Conservation (phyloP, 2,797 vertebrate species). For the Ctenopoma kingsleyae region DNA sequence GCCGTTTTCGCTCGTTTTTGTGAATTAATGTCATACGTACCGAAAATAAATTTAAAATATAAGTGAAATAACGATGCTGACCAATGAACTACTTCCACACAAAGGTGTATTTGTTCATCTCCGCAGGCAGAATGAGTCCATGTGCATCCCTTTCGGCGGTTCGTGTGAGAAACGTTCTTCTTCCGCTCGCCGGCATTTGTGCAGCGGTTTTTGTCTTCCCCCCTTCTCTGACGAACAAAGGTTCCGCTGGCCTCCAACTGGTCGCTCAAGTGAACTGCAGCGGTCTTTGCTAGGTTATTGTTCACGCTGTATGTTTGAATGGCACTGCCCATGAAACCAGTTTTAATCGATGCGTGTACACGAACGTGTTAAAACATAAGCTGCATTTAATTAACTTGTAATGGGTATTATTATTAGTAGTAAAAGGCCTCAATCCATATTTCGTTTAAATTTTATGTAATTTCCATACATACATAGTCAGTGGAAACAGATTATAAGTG, state of each 20-base stretch:
- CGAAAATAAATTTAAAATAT: background rate
- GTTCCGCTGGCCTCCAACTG: constrained; percentile 55
- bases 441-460: too few species aligned
- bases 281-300: constrained; percentile 28
- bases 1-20: background rate
- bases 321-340: constrained; percentile 32
- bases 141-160: constrained; percentile 55
- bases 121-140: constrained; percentile 39
- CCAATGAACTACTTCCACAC: background rate
- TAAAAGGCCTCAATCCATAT: background rate
- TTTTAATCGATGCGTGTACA: background rate
- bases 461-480: too few species aligned
- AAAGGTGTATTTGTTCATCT: background rate
- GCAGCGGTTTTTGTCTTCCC: constrained; percentile 63
- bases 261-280: constrained; percentile 48
- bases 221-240: background rate
- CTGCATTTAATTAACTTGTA: background rate
- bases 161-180: constrained; percentile 69
- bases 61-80: background rate
- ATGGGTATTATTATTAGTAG: background rate
- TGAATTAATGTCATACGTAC: constrained; percentile 49
- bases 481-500: too few species aligned
- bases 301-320: constrained; percentile 22
- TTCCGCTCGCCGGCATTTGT: constrained; percentile 65
- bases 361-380: background rate